Base-by-base conservation (phyloP, 2,797 vertebrate species). In the Peromyscus aztecus region DNA sequence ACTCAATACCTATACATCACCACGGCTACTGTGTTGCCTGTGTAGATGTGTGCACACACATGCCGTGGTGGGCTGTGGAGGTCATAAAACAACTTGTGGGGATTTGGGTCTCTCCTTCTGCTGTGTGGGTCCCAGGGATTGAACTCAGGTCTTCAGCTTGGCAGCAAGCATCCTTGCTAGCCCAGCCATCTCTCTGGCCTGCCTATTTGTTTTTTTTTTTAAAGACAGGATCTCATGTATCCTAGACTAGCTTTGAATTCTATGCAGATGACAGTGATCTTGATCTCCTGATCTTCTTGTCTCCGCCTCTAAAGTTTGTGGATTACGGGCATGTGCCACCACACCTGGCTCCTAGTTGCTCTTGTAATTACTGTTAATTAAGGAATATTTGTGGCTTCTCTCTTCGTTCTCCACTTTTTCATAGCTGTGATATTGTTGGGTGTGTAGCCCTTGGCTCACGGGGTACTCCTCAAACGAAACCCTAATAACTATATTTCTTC, bases 331-430 rank as follows among this genome's bases (percentile, higher is more conserved):
- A 90, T 65, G 59, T 65, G 73, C 88, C 75, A 78, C 59, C 31
- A 37, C 75, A 78, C 34, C 88, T 52, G 43, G 88, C 75, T 90
- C 75, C 73, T n/a, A 10, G 29, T 89, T 52, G 77, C 57, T 91
- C 57, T 95, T 84, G 6, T 93, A 87, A 88, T 95, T 95, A 69
- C 65, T 96, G 71, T 73, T 96, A 82, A 90, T 92, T 93, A 97
- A 77, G 59, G 46, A 89, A 82, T 57, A 63, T 71, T 85, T 95
- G 31, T 93, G 63, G 23, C 46, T 55, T 81, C 52, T 31, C 52
- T 55, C 2, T 81, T 46, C 27, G 1, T 21, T 91, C 73, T 40
- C 21, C 6, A 76, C 67, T 90, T 96, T 89, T 96, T 89, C 43
- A 63, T 87, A 52, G 31, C 69, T n/a, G 69, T 87, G 69, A 16